Evolutionary conservation across 2,888 invertebrate species (phyloP), one percentile per base, ranked within the genome.

Genomic region (Branchipolynoe longqiensis): DNA sequence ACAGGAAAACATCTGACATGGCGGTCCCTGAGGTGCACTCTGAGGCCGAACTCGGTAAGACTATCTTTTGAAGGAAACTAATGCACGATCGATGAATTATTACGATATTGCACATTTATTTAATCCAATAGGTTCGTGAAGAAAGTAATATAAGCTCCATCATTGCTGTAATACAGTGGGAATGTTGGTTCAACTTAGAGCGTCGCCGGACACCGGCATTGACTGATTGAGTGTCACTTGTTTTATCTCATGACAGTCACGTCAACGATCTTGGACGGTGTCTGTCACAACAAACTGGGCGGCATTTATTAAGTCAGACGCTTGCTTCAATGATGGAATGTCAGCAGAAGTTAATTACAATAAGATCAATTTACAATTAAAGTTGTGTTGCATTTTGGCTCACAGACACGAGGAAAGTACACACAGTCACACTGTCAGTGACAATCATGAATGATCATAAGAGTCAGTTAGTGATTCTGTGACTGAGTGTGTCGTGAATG

Each of bases 1-100:
- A 22, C 73, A 73, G 22, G 38, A 73, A 73, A 73, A 73, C 73
- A 73, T 73, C 41, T 38, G 41, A 78, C 78, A 78, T 78, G 78
- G 78, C 78, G 78, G 78, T 25, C 48, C 28, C 78, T 48, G 78
- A 78, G 14, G 78, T 28, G 18, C 40, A 78, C 28, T 36, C 69
- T 38, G 69, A 69, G 38, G 69, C 38, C 12, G 69, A 69, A 18
- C 38, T 69, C 0, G 69, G 69, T 69, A 69, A 69, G 69, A 38
- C n/a, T 36, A 33, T 18, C 36, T 36, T 69, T 69, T n/a, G 4
- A 33, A 3, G 14, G 12, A 31, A 28, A 12, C 31, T 25, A 4
- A 62, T 31, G 62, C n/a, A 3, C n/a, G n/a, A n/a, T n/a, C n/a
- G n/a, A 1, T 62, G 25, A 31, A 3, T 62, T 28, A 3, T 25